Evolutionary conservation across 2,888 invertebrate genomes (phyloP), one percentile per base, ranked within the genome.

Genomic region (Lasioglossum pauxillum): DNA sequence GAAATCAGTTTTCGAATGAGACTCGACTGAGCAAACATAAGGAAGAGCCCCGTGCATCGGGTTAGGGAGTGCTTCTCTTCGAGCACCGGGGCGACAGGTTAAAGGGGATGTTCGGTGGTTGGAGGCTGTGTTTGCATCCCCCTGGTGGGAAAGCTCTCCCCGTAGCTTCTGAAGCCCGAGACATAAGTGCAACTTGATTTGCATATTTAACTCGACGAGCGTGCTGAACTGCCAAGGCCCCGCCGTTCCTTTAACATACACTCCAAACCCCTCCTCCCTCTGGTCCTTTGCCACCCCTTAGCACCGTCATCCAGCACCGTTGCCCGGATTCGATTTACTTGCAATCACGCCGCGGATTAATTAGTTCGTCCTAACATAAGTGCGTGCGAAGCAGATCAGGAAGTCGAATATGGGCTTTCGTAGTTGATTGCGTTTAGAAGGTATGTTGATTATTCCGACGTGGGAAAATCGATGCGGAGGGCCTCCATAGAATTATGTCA

Each of bases 181-280:
- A 87, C 89, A 89, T 91, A 91, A 91, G 90, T 90, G 91, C 90
- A 91, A 90, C 87, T 89, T 82, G 83, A 91, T 91, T 91, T 91
- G 91, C 91, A 91, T 91, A 90, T 88, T 91, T 89, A 91, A 91
- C 88, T 88, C 84, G 75, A 80, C 83, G 71, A 83, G 79, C 84
- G 80, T 83, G 82, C 82, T 72, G 85, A 87, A 80, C 67, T 53
- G 41, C 49, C 79, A 78, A 69, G 27, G n/a, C 31, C 73, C 69
- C 46, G 38, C 67, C 72, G 72, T 44, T 82, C 76, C 78, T 71
- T 83, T 64, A 69, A 46, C 80, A 72, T 35, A 60, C 75, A 19
- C 67, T 64, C 14, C 75, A n/a, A 53, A 53, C 16, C 27, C 16
- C 38, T 60, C 16, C 38, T 60, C 31, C 31, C 46, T 27, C 41